Evolutionary conservation across 35 echinoderm and acorn worm genomes (phyloP).

Genomic region (Acanthaster planci): DNA sequence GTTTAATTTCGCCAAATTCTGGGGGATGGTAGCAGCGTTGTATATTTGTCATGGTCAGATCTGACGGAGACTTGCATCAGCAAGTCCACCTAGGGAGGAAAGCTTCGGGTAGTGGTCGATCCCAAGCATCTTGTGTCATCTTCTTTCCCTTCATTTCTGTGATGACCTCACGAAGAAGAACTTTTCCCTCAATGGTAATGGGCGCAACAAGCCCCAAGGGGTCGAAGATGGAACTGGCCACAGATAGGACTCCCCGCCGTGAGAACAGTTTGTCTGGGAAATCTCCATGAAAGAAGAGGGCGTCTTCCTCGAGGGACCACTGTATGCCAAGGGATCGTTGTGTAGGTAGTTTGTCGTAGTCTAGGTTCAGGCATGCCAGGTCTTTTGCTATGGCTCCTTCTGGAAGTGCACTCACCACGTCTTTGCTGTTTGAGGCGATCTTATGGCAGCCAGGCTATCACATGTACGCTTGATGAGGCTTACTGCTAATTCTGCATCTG

Average conservation of each 20-base stretch:
- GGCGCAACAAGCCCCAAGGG: slow-evolving; percentile 53
- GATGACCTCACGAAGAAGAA: slow-evolving; percentile 55
- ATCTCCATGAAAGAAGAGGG: slow-evolving; percentile 43
- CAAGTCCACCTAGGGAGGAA: slow-evolving; percentile 19
- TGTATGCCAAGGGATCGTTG: slow-evolving; percentile 40
- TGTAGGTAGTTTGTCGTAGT: slow-evolving; percentile 21
- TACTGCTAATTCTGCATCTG: background rate
- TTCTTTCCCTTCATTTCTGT: slow-evolving; percentile 12
- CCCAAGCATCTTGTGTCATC: no score
- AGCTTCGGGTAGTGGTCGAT: slow-evolving; percentile 22
- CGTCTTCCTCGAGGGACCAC: slow-evolving; percentile 53
- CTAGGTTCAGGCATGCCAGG: slow-evolving; percentile 47
- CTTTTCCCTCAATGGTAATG: slow-evolving; percentile 46
- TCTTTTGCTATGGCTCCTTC: slow-evolving; percentile 30
- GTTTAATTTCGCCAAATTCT: slow-evolving; percentile 40
- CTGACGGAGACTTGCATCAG: slow-evolving; percentile 7
- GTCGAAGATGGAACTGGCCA: slow-evolving; percentile 56
- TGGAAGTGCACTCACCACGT: slow-evolving; percentile 38
- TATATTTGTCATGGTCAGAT: slow-evolving; percentile 24
- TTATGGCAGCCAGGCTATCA: slow-evolving; percentile 45
- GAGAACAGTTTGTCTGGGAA: slow-evolving; percentile 54
- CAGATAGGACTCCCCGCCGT: slow-evolving; percentile 52
- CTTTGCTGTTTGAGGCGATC: slow-evolving; percentile 33
- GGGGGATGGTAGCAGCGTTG: slow-evolving; percentile 49
- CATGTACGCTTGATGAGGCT: slow-evolving; percentile 24